Base-by-base conservation (phyloP, 2,797 vertebrate species). In the Acipenser oxyrinchus region DNA sequence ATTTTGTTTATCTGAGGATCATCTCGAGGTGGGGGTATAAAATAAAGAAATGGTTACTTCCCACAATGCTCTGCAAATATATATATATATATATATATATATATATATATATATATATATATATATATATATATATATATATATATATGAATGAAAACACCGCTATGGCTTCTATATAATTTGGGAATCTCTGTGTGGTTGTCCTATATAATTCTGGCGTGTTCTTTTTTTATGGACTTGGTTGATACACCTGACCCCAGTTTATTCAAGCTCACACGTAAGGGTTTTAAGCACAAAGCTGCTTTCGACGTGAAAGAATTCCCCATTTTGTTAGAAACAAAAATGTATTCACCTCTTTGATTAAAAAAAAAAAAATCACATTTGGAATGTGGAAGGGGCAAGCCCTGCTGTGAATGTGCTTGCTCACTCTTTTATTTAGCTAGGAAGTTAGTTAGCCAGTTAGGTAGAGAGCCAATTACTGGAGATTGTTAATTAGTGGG, bases 391-490 rank as follows among this genome's bases (percentile, higher is more conserved):
- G 23, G 23, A 37, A 37, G 23, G 23, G 23, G 23, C 77, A 70
- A 73, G 78, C 78, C 80, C 75, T 74, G 77, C 79, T 80, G 78
- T 81, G 82, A 76, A 71, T 67, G 70, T 66, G 73, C 63, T 70
- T 68, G 69, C 75, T 73, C 75, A 61, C 71, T 72, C 77, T 81
- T 49, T 86, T 86, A 82, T 87, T 81, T 75, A 72, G 74, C 76
- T 79, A 80, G 75, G 80, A 80, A 83, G 82, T 80, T 79, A 76
- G 81, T 70, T 68, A 80, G 77, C 82, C 82, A 89, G 87, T 87
- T 87, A 89, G 84, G 76, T 73, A 79, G 77, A 72, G 75, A 79
- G 80, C 81, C 86, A 87, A 88, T 87, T 86, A 85, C 79, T 67
- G 74, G 78, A 78, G 80, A 78, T 79, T 49, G 65, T 79, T 88